Conservation (phyloP, 2,797 vertebrate genomes). For the Clarias pachynema region DNA sequence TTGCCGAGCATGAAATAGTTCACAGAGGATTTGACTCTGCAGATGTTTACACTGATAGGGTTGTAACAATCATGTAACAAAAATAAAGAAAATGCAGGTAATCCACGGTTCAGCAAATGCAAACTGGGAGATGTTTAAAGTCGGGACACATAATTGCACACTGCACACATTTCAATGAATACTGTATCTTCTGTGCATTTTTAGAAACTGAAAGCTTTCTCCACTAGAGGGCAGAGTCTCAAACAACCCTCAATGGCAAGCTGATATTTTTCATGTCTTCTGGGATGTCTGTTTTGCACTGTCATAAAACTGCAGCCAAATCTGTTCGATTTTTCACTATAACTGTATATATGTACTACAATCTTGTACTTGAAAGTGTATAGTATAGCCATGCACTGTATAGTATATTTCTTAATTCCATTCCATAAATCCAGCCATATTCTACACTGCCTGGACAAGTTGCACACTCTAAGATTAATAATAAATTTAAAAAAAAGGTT, state of each 20-base stretch:
- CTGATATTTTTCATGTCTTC: neutral
- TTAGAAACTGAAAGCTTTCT: neutral
- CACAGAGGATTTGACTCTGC: too few species aligned
- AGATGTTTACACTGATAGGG: neutral
- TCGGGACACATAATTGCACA: neutral
- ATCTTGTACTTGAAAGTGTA: neutral
- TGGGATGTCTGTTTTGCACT: neutral
- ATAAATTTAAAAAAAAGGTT: too few species aligned
- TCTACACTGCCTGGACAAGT: too few species aligned
- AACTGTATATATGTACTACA: neutral
- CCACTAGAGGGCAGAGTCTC: constrained; percentile 15
- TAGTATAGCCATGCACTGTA: neutral
- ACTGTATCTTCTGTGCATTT: neutral
- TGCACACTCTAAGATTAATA: too few species aligned
- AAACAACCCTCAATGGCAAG: neutral
- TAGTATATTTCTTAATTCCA: neutral
- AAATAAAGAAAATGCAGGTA: neutral
- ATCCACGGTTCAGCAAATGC: neutral
- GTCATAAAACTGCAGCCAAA: too few species aligned
- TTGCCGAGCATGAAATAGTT: neutral
- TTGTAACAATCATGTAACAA: neutral
- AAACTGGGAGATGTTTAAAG: neutral
- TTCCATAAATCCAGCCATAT: neutral
- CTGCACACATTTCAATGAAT: neutral
- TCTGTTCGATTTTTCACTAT: neutral